Conservation (phyloP, 1,140 invertebrate genomes). For the Samia ricini region DNA sequence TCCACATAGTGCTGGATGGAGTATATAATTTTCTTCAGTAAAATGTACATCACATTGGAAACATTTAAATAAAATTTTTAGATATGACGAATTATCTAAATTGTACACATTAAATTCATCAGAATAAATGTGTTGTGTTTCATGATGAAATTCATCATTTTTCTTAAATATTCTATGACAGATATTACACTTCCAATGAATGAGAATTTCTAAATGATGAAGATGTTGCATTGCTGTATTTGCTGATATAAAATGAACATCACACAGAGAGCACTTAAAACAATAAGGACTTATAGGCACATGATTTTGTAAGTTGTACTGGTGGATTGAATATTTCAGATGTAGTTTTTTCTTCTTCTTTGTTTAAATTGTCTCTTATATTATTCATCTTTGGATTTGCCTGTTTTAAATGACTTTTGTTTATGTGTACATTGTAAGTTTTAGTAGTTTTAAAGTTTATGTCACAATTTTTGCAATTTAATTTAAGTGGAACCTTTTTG, state of each 20-base stretch:
- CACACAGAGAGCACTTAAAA: constrained; percentile 24
- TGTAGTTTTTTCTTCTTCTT: neutral
- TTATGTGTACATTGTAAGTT: neutral
- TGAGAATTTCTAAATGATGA: constrained; percentile 37
- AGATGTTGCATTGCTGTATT: constrained; percentile 38
- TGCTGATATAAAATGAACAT: constrained; percentile 45
- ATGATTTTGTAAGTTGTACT: neutral
- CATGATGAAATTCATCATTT: constrained; percentile 37
- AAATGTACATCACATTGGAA: constrained; percentile 44
- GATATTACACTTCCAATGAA: constrained; percentile 46
- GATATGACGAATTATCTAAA: constrained; percentile 21
- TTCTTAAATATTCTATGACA: constrained; percentile 47
- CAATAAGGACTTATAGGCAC: neutral
- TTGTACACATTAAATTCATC: constrained; percentile 33
- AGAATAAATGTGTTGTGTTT: constrained; percentile 41
- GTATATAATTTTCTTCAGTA: constrained; percentile 30
- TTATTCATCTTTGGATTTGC: neutral
- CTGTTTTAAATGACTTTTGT: neutral
- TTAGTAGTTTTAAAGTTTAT: neutral
- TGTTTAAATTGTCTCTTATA: neutral
- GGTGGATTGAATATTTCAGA: neutral
- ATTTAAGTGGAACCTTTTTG: neutral
- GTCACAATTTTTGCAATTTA: neutral
- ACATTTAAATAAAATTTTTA: constrained; percentile 43
- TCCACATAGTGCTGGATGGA: constrained; percentile 36